Conservation (phyloP, 2,113 vertebrate genomes). For the Poeciliopsis occidentalis region DNA sequence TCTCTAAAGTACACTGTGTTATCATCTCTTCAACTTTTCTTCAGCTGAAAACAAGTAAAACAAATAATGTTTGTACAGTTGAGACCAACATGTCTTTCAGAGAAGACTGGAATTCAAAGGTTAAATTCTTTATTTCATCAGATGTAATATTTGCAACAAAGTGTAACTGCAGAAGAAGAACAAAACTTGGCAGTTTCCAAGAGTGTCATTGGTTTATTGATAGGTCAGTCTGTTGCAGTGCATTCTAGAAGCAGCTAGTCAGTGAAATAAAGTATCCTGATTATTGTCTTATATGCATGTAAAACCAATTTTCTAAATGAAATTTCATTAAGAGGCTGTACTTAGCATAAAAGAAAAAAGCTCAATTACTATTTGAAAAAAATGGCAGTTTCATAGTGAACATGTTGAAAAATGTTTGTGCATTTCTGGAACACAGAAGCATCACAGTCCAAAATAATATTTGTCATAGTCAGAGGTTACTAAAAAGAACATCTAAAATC, state of each 20-base stretch:
- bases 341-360: neutral
- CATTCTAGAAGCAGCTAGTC: neutral
- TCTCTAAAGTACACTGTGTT: constrained; percentile 57
- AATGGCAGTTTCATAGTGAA: neutral
- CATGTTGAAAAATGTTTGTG: neutral
- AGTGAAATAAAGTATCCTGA: neutral
- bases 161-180: constrained; percentile 20
- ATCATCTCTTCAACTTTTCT: constrained; percentile 55
- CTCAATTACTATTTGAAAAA: neutral
- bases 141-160: constrained; percentile 29
- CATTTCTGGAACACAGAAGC: neutral
- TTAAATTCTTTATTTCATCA: constrained; percentile 14
- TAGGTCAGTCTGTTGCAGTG: constrained; percentile 5
- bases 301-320: constrained; percentile 3
- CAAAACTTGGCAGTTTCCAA: constrained; percentile 14
- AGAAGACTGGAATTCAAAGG: constrained; percentile 47
- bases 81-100: constrained; percentile 34
- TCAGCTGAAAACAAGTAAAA: constrained; percentile 34
- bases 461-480: neutral
- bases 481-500: too few relatives aligned
- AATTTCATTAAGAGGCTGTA: neutral
- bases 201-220: constrained; percentile 33
- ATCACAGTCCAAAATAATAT: neutral
- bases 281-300: constrained; percentile 2
- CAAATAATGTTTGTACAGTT: constrained; percentile 38